Base-by-base conservation (phyloP, 2,113 vertebrate genomes). In the Nyctibius bracteatus region DNA sequence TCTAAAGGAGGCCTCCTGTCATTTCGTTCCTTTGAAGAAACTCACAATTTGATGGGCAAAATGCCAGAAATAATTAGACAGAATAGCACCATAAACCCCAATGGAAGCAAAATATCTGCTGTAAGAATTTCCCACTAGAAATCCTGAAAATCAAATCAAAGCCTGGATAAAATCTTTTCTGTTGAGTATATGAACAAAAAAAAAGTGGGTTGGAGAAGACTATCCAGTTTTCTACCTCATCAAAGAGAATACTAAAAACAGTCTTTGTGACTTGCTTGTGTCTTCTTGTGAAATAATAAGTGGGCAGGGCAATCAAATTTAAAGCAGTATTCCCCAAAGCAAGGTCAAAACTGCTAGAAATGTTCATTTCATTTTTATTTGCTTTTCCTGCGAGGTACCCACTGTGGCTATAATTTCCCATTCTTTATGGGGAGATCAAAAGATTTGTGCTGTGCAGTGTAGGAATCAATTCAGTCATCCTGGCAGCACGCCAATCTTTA, bases 51-150 rank as follows among this genome's bases (percentile, higher is more conserved):
- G 96, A 97, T 98, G 97, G 97, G 96, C 96, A 97, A 97, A 98
- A 92, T 97, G 97, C 97, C 97, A 98, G 97, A 98, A 98, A 97
- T 98, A 98, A 98, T 98, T 98, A 98, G 96, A 96, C 90, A 93
- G 91, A 91, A 97, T 97, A 97, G 91, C 86, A 96, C 80, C 91
- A 92, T 81, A 95, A 97, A 92, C 92, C 92, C 92, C 94, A 92
- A 55, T 83, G 95, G 96, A 97, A 97, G 92, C 92, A 97, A 94
- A 96, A 92, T 97, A 96, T 98, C 95, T 88, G 83, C 83, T 92
- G 63, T 84, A 93, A 95, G 94, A 97, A 90, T 98, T 96, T 98
- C 97, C 98, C 94, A 97, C 92, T 83, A 98, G 96, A 97, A 98
- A 98, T 97, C 75, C 88, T 85, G 90, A 94, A 85, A 97, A 96